Evolutionary conservation across 2,113 vertebrate species (phyloP), one percentile per base, ranked within the genome.

Genomic region (Murina feae): DNA sequence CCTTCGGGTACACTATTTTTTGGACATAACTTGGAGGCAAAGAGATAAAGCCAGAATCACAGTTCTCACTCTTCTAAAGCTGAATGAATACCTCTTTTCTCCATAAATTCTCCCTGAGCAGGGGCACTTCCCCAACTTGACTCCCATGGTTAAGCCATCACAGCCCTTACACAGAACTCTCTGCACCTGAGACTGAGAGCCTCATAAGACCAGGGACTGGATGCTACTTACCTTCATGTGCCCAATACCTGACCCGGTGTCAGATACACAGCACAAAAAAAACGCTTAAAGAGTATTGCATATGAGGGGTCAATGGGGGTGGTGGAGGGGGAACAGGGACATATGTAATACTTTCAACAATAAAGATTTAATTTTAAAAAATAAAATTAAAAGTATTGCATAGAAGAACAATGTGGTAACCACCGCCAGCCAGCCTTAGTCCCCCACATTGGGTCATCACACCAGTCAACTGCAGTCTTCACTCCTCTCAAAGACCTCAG

Each of bases 391-490:
- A 28, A 42, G 32, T 5, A 68, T 44, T 78, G 60, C 14, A 2
- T 23, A 30, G 63, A 35, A 49, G 49, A 30, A 30, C 21, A 25
- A 1, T 0, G 30, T 25, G 68, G 32, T 25, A 32, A 25, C 21
- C 14, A 18, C n/a, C 3, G 0, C n/a, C 25, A n/a, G 2, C 69
- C 60, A 55, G 37, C 18, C 44, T 60, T 32, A 42, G 63, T 42
- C 2, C 28, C 72, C 11, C 30, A 0, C 12, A 28, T 9, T 32
- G n/a, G n/a, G 13, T 21, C 2, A 0, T 49, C 74, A 68, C 20
- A 49, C n/a, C 35, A 49, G 2, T 23, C 39, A 10, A 10, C 63
- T 51, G n/a, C 37, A 49, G 39, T 32, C 21, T 86, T 25, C n/a
- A 12, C 69, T 78, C 21, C 42, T 75, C 35, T 44, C 7, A 37